These are phyloP conservation scores for Psilanteris sp. DNA, from an alignment of 1,140 invertebrate species.

Conservation along the genomic window DNA sequence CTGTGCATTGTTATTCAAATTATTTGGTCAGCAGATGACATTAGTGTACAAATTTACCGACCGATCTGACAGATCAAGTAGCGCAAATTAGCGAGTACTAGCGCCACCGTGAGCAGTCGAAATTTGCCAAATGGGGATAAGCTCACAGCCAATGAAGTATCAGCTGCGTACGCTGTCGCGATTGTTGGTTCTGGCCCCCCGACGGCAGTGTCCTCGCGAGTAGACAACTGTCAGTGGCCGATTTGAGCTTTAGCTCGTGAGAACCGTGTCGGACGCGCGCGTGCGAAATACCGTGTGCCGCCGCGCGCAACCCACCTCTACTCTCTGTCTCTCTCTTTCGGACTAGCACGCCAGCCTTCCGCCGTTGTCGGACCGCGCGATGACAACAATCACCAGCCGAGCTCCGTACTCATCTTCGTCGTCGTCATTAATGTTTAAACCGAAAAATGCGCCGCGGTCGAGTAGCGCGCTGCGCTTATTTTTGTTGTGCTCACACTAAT, in stretches of 20 bases:
- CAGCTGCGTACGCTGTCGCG: slow-evolving; percentile 33
- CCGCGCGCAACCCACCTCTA: slow-evolving; percentile 27
- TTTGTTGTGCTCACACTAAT: slow-evolving; percentile 30
- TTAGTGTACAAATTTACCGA: too few species aligned
- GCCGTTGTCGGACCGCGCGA: slow-evolving; percentile 5
- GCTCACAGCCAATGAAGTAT: slow-evolving; percentile 26
- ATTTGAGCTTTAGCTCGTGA: slow-evolving; percentile 29
- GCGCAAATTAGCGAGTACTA: not conserved
- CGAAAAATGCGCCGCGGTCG: slow-evolving; percentile 19
- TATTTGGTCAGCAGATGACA: too few species aligned
- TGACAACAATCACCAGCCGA: slow-evolving; percentile 36
- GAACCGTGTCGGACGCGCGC: slow-evolving; percentile 29
- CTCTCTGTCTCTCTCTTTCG: slow-evolving; percentile 10
- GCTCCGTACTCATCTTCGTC: not conserved
- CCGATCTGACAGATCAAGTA: not conserved
- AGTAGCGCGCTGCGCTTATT: slow-evolving; percentile 28
- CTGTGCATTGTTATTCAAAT: too few species aligned
- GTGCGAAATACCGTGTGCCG: slow-evolving; percentile 37
- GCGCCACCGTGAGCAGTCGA: not conserved
- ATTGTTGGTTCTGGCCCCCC: slow-evolving; percentile 12
- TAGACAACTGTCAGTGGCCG: slow-evolving; percentile 42
- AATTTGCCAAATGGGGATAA: slow-evolving; percentile 30
- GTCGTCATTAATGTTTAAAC: not conserved
- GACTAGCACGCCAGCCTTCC: slow-evolving; percentile 11
- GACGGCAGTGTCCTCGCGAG: slow-evolving; percentile 41